Evolutionary conservation across 1,140 invertebrate genomes (phyloP).

Genomic region (Danaus melanippus): DNA sequence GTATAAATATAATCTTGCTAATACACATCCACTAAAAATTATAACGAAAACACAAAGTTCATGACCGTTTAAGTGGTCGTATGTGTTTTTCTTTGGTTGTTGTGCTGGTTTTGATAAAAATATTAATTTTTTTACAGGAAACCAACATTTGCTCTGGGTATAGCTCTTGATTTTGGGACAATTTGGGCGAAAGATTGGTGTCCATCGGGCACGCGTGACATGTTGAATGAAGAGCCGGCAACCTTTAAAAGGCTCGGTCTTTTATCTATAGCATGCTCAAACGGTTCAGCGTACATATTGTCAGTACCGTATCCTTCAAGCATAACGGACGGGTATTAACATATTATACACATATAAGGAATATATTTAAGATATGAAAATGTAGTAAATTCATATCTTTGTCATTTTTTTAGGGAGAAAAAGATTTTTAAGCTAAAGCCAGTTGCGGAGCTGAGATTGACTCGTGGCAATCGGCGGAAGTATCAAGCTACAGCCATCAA

Average conservation of each 20-base stretch:
- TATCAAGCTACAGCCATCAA: conserved; percentile 47
- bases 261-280: conserved; percentile 78
- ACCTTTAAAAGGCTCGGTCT: conserved; percentile 74
- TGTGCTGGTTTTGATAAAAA: too few species aligned
- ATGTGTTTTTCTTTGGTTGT: too few species aligned
- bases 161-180: conserved; percentile 78
- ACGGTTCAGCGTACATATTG: conserved; percentile 76
- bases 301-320: conserved; percentile 72
- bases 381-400: neutral
- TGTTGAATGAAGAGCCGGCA: conserved; percentile 2
- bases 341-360: too few species aligned
- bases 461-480: conserved; percentile 24
- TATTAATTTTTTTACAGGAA: conserved; percentile 22
- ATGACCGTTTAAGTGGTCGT: too few species aligned
- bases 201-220: conserved; percentile 78
- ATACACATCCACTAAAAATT: too few species aligned
- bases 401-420: conserved; percentile 10
- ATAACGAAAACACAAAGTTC: too few species aligned
- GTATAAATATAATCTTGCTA: too few species aligned
- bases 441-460: conserved; percentile 39
- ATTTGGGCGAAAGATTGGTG: conserved; percentile 83
- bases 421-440: conserved; percentile 20
- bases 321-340: conserved; percentile 26
- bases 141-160: conserved; percentile 58
- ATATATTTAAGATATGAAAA: too few species aligned